Evolutionary conservation across 1,140 invertebrate genomes (phyloP), one percentile per base, ranked within the genome.

Genomic region (Ctenoplectra terminalis): DNA sequence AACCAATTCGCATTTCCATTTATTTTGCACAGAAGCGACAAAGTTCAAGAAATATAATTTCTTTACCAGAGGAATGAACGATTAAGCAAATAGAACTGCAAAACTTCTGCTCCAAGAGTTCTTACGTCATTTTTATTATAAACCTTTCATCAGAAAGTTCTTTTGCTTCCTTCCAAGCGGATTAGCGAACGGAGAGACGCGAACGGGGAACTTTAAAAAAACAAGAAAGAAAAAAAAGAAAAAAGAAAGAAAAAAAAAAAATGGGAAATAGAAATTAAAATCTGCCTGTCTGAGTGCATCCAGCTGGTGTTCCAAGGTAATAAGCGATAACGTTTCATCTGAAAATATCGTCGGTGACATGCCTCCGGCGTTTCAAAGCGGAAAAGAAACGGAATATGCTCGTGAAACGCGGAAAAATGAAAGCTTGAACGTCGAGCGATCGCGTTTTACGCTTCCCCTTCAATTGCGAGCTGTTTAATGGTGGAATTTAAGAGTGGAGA

Each of bases 221-320:
- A 40, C n/a, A 5, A 40, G 20, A n/a, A 13, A 11, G 11, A 34
- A 2, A 8, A 7, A 9, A n/a, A n/a, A 1, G n/a, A n/a, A 52
- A 7, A 52, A n/a, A 54, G 23, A 60, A 23, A 61, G 20, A 66
- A 46, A 26, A 29, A 23, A 2, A 20, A 4, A 29, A 40, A 70
- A 70, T 9, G 31, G 34, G 31, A 72, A 72, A 72, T 72, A 72
- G 70, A 72, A 72, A 72, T 43, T 56, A 72, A 72, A 40, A 58
- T 43, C 52, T 40, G 34, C 23, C 43, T 67, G 43, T 69, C 29
- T 9, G 6, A 31, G 5, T 23, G 29, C 8, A 50, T 48, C 26
- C 31, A 37, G 9, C n/a, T n/a, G 17, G 37, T 40, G 29, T 50
- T 69, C 13, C 29, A 34, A 2, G 1, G 29, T 69, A 72, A 58